Base-by-base conservation (phyloP, 2,888 invertebrate species). In the Brachylomia viminalis region DNA sequence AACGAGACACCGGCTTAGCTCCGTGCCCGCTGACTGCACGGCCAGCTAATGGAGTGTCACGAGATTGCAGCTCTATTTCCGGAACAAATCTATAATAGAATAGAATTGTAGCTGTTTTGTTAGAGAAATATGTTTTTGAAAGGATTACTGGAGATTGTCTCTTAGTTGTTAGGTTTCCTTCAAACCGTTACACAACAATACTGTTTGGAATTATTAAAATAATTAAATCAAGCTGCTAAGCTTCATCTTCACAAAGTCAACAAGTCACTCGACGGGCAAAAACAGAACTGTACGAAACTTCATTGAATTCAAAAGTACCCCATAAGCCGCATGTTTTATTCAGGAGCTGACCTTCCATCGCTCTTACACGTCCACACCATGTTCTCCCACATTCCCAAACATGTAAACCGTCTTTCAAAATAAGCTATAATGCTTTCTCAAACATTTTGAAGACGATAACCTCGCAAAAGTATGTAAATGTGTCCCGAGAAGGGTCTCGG, bases 401-500 rank as follows among this genome's bases (percentile, higher is more conserved):
- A 80, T 79, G 73, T 79, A 83, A 83, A 84, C 76, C 77, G 67
- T 76, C 68, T 86, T 80, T 61, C 64, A 59, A 75, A 82, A 88
- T 82, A 87, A 72, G 80, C 75, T 80, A 78, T 88, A 87, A 87
- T 86, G 82, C 84, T 77, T 79, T 79, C 85, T 85, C 78, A 86
- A 88, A 85, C 75, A 85, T 87, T 85, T 84, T 85, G 79, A 79
- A 82, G 72, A 73, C 84, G 83, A 80, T 84, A 81, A 83, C 79
- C 74, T 79, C 77, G 79, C 81, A 86, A 87, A 90, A 88, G 80
- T 89, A 90, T 90, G 91, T 89, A 87, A 91, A 90, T 86, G 66
- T 70, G 83, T 54, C 68, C 67, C 42, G 58, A 54, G 65, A 66
- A 69, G 86, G 73, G 86, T 75, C 77, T 67, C 0, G 30, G 7